Evolutionary conservation across 2,113 vertebrate genomes (phyloP).

Genomic region (Meleagris gallopavo): DNA sequence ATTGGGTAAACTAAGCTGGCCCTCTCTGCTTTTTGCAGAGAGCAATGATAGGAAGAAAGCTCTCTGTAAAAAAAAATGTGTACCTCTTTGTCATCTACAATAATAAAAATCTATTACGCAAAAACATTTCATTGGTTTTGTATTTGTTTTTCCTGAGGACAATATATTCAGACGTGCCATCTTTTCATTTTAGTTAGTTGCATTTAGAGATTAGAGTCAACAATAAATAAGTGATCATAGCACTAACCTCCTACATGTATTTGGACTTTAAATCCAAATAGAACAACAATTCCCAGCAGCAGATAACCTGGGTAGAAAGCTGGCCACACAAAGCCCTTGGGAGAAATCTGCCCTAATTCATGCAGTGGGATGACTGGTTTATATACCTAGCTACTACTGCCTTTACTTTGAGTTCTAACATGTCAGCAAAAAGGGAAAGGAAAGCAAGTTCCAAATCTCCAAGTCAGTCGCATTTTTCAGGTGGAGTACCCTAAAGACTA

Average conservation of each 20-base stretch:
- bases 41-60: not conserved
- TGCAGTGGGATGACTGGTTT: accelerated
- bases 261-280: not conserved
- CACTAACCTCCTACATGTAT: not conserved
- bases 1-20: not conserved
- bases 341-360: not conserved
- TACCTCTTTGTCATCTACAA: not conserved
- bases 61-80: not conserved
- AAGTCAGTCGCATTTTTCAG: not conserved
- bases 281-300: not conserved
- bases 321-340: not conserved
- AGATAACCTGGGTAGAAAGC: not conserved
- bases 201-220: not conserved
- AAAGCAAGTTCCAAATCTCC: not conserved
- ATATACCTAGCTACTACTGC: not conserved
- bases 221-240: not conserved
- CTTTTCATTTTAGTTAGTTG: not conserved
- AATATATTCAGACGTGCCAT: not conserved
- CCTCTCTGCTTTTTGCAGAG: not conserved
- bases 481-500: not conserved
- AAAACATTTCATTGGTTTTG: not conserved
- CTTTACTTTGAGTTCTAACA: not conserved
- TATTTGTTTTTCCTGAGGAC: not conserved
- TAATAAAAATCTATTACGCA: not conserved
- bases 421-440: not conserved